Base-by-base conservation (phyloP, 2,888 invertebrate genomes). In the Hyppa rectilinea region DNA sequence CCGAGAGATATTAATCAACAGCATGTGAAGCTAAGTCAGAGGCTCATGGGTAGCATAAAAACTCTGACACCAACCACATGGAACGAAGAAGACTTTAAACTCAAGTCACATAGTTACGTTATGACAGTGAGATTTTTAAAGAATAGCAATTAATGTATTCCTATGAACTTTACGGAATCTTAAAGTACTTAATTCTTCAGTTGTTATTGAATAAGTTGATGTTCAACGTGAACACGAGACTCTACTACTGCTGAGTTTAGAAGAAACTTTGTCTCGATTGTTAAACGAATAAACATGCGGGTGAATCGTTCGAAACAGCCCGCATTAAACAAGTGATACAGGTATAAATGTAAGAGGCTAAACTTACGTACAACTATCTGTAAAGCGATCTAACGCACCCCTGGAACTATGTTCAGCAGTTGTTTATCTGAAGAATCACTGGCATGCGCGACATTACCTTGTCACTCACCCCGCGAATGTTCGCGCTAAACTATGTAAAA, bases 281-380 rank as follows among this genome's bases (percentile, higher is more conserved):
- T 55, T 38, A 29, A 47, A 38, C 10, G 45, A 66, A 52, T 50
- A 63, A 61, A 71, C 72, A 77, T 76, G 74, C 58, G 71, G 59
- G 65, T 49, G 63, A 66, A 55, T 70, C 52, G 65, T 66, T 56
- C 50, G 47, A 71, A 62, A 78, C 66, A 68, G 59, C 82, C 82
- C 84, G 83, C 76, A 82, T 80, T 68, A 40, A 53, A 66, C 45
- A 61, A 47, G 53, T 53, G 63, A 59, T 20, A 66, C 69, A 65
- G 70, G 72, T 77, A 79, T 26, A 71, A 53, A 75, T 64, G 71
- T 71, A 83, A 72, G 66, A 58, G 52, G 47, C 63, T 40, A 77
- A 89, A 87, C 79, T 89, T 77, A 80, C 72, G 59, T 76, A 69
- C 73, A 87, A 87, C 87, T 89, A 88, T 87, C 83, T 81, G 66